A percentile compares a stretch with the other conserved stretches of the same genome.
These are phyloP conservation scores for Drosophila gaucha DNA, from an alignment of 2,888 invertebrate species.

Conservation along the genomic window DNA sequence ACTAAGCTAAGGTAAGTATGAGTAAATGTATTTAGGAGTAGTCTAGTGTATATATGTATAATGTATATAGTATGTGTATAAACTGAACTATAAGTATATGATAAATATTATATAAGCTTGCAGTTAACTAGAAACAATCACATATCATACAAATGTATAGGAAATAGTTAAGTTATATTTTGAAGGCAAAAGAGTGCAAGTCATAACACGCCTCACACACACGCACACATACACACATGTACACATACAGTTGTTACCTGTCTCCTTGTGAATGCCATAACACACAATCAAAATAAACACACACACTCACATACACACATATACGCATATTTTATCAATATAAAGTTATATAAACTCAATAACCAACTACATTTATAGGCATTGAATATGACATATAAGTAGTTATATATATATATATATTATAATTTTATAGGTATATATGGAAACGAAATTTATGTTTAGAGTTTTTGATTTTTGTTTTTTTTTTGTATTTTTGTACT, in stretches of 20 bases:
- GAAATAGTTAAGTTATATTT: slow-evolving; percentile 15
- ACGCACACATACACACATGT: slow-evolving; percentile 9
- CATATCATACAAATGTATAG: slow-evolving; percentile 52
- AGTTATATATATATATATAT: slow-evolving; percentile 32
- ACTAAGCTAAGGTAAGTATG: slow-evolving; percentile 21
- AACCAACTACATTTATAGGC: slow-evolving; percentile 61
- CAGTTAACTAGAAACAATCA: slow-evolving; percentile 57
- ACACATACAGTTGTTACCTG: slow-evolving; percentile 41
- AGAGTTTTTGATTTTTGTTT: slow-evolving; percentile 1
- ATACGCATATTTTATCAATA: slow-evolving; percentile 20
- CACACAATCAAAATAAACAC: slow-evolving; percentile 40
- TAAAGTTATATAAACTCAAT: slow-evolving; percentile 49
- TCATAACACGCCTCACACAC: slow-evolving; percentile 24
- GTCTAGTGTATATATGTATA: slow-evolving; percentile 23
- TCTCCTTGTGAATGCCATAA: slow-evolving; percentile 45
- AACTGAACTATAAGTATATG: slow-evolving; percentile 23
- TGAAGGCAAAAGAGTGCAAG: slow-evolving; percentile 48
- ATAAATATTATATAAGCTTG: slow-evolving; percentile 44
- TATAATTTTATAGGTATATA: slow-evolving; percentile 27
- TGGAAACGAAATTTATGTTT: slow-evolving; percentile 38
- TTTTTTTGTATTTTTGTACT: slow-evolving; percentile 36
- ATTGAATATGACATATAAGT: slow-evolving; percentile 35
- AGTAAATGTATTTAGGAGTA: slow-evolving; percentile 45
- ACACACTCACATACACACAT: slow-evolving; percentile 29
- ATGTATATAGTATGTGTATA: slow-evolving; percentile 14